Conservation (phyloP, 2,113 vertebrate species). For the Paralichthys olivaceus region DNA sequence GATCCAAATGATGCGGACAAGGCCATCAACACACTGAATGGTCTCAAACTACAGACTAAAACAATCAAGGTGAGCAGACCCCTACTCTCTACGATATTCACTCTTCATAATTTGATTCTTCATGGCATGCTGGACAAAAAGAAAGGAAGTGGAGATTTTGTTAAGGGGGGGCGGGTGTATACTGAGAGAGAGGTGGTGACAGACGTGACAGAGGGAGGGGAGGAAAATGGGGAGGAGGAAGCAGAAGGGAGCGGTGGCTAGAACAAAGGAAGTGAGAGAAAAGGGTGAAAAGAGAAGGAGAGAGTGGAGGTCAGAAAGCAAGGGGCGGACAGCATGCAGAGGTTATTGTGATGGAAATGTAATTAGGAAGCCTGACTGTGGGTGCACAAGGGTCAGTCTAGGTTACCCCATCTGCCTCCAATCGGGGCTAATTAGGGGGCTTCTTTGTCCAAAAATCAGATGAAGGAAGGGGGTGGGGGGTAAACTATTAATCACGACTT, state of each 20-base stretch:
- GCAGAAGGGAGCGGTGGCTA: slow-evolving; percentile 65
- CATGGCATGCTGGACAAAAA: slow-evolving; percentile 27
- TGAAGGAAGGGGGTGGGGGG: slow-evolving; percentile 56
- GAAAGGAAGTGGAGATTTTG: slow-evolving; percentile 63
- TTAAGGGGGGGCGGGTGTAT: slow-evolving; percentile 25
- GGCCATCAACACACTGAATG: slow-evolving; percentile 97
- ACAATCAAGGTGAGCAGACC: slow-evolving; percentile 92
- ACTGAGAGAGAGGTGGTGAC: slow-evolving; percentile 40
- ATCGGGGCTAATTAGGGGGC: slow-evolving; percentile 83
- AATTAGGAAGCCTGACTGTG: slow-evolving; percentile 79
- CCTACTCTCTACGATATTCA: neutral
- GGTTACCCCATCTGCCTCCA: slow-evolving; percentile 86
- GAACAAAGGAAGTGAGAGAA: slow-evolving; percentile 75
- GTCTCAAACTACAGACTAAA: slow-evolving; percentile 97
- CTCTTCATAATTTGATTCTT: neutral
- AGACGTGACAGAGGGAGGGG: slow-evolving; percentile 75
- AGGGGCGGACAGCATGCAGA: slow-evolving; percentile 76
- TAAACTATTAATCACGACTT: slow-evolving; percentile 74
- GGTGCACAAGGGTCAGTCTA: slow-evolving; percentile 78
- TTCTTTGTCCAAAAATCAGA: slow-evolving; percentile 83
- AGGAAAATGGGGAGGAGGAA: slow-evolving; percentile 64
- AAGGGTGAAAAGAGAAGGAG: slow-evolving; percentile 70
- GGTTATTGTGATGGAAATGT: slow-evolving; percentile 89
- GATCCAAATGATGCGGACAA: slow-evolving; percentile 96
- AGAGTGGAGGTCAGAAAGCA: slow-evolving; percentile 86